Conservation (phyloP, 2,797 vertebrate genomes). For the Agapornis canus region DNA sequence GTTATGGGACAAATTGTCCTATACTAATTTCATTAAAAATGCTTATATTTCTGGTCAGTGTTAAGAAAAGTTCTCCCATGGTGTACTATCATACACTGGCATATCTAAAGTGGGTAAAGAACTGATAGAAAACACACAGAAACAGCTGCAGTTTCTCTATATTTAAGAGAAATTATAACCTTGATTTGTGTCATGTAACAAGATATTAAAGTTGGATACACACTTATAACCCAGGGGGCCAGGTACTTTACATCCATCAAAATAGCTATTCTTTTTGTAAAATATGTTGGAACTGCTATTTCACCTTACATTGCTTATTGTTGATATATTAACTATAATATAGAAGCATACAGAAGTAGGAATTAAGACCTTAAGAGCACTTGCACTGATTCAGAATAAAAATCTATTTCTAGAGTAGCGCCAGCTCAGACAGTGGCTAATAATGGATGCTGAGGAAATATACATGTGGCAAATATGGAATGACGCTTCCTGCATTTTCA, state of each 20-base stretch:
- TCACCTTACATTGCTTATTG: background rate
- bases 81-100: background rate
- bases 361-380: background rate
- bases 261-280: background rate
- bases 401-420: background rate
- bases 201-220: background rate
- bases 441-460: slow-evolving; percentile 1
- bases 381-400: slow-evolving; percentile 12
- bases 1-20: background rate
- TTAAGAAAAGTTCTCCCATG: background rate
- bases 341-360: background rate
- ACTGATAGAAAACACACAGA: background rate
- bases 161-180: background rate
- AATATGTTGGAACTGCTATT: background rate
- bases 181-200: background rate
- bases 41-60: background rate
- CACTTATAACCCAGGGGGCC: background rate
- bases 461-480: background rate
- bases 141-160: background rate
- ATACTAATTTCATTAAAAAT: background rate
- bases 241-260: background rate
- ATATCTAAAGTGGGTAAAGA: background rate
- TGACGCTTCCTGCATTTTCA: background rate
- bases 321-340: background rate
- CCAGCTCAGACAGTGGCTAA: slow-evolving; percentile 4